These are phyloP conservation scores for Chlorospingus flavigularis DNA, from an alignment of 2,797 vertebrate genomes.

Conservation along the genomic window DNA sequence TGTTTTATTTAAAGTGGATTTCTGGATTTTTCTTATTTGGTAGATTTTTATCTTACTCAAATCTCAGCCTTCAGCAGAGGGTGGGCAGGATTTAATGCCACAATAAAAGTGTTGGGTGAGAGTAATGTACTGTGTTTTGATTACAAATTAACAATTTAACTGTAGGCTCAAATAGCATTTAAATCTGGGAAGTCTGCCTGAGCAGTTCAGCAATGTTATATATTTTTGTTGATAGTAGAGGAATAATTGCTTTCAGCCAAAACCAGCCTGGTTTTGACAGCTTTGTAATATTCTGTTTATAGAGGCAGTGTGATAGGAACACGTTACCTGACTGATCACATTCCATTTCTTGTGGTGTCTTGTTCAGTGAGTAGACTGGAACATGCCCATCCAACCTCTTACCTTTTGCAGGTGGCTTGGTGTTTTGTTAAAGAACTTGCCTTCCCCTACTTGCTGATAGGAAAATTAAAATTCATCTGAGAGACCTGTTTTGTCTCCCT, in stretches of 20 bases:
- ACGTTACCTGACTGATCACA: neutral
- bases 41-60: neutral
- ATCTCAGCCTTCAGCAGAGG: neutral
- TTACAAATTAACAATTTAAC: conserved; percentile 1
- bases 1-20: neutral
- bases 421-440: neutral
- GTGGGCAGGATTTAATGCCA: neutral
- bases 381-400: neutral
- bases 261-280: neutral
- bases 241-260: conserved; percentile 1
- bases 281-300: neutral
- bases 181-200: neutral
- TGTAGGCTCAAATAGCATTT: neutral
- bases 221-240: neutral
- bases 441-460: neutral
- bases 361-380: neutral
- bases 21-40: neutral
- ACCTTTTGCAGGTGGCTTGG: neutral
- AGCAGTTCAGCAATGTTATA: neutral
- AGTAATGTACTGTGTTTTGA: neutral
- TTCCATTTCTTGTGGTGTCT: neutral
- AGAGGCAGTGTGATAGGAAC: neutral
- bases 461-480: neutral
- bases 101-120: neutral
- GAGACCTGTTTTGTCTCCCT: neutral